Conservation (phyloP, 1,140 invertebrate genomes). For the Gonioctena quinquepunctata region DNA sequence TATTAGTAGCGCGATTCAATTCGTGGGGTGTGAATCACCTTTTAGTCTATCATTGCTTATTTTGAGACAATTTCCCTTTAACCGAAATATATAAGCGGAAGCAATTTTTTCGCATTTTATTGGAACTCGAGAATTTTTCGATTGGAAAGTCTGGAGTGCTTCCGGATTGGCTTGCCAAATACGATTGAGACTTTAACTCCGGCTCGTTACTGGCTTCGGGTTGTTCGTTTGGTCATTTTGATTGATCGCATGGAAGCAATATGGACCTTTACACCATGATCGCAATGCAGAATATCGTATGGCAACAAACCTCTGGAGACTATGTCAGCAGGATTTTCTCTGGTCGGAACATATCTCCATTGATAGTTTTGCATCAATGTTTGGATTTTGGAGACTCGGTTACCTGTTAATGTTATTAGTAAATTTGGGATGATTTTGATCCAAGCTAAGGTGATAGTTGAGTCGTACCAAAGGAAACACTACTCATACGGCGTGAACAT, state of each 20-base stretch:
- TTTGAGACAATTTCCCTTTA: neutral
- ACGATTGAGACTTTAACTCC: neutral
- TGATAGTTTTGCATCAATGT: constrained; percentile 33
- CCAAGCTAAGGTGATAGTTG: constrained; percentile 37
- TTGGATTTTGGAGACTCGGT: constrained; percentile 50
- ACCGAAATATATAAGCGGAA: neutral
- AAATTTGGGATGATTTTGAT: constrained; percentile 29
- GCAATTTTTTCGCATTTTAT: neutral
- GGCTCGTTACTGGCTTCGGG: neutral
- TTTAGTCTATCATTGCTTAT: neutral
- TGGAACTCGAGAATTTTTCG: neutral
- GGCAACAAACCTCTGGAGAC: too few species aligned
- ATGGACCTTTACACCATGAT: constrained; percentile 42
- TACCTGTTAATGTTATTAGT: constrained; percentile 47
- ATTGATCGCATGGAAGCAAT: neutral
- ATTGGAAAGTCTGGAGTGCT: constrained; percentile 28
- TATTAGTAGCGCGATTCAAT: neutral
- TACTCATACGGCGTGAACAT: neutral
- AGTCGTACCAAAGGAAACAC: constrained; percentile 22
- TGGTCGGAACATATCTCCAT: constrained; percentile 51
- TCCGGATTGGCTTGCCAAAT: neutral
- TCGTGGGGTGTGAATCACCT: neutral
- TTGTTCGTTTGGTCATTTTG: neutral
- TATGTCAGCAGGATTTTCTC: constrained; percentile 55
- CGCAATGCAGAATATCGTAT: too few species aligned